Conservation (phyloP, 2,113 vertebrate species). For the Phyllostomus discolor region DNA sequence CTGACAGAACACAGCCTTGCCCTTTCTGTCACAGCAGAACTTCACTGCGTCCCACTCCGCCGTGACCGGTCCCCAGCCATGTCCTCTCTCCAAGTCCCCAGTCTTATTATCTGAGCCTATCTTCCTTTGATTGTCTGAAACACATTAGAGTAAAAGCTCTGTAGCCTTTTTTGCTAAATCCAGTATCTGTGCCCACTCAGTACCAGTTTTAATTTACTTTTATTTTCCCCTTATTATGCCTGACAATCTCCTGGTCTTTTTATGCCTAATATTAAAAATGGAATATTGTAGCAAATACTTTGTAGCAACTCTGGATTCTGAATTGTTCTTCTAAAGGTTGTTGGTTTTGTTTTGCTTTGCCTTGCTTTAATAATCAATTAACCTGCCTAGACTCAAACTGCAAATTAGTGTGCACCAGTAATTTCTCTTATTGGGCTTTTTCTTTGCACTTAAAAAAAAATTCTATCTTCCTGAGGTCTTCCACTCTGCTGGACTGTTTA, state of each 20-base stretch:
- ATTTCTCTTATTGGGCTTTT: background rate
- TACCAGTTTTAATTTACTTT: background rate
- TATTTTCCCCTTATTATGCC: background rate
- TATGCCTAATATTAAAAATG: background rate
- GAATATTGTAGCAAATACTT: background rate
- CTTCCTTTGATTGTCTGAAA: background rate
- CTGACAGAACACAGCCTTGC: rapidly evolving
- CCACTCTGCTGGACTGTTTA: background rate
- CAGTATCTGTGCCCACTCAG: background rate
- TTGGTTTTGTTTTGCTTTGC: background rate
- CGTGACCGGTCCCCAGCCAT: too few relatives aligned
- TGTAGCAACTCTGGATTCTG: background rate
- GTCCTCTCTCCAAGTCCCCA: background rate
- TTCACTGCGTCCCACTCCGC: background rate
- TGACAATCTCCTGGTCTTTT: background rate
- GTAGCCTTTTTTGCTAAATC: background rate
- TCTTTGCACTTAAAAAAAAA: background rate
- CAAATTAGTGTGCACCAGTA: background rate
- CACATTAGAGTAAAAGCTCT: background rate
- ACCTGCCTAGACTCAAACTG: background rate
- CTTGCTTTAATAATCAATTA: background rate
- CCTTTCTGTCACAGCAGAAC: background rate
- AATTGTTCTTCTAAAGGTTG: background rate
- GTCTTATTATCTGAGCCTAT: background rate
- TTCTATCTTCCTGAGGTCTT: background rate